Percentiles rank a stretch among this genome's conserved stretches.
phyloP scores from a whole-genome alignment of 35 echinoderm and acorn worm genomes.

The Apostichopus japonicus region DNA sequence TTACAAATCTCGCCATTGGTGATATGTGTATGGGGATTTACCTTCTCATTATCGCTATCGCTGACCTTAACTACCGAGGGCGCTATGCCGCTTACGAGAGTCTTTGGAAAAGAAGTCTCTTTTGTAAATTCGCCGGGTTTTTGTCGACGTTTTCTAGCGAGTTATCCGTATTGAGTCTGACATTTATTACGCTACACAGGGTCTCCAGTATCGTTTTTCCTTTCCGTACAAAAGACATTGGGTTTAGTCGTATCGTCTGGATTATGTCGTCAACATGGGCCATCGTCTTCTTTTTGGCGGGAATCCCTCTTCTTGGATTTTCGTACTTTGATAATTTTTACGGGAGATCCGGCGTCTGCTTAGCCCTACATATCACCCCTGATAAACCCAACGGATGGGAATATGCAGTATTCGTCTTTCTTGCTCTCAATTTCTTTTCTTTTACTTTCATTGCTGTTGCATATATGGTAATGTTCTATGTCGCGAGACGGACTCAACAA shows the following conservation, averaged over 20 bases:
- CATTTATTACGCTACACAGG: slow-evolving; percentile 91
- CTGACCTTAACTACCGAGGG: slow-evolving; percentile 82
- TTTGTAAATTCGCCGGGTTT: slow-evolving; percentile 93
- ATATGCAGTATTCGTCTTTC: slow-evolving; percentile 90
- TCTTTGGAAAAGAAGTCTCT: slow-evolving; percentile 58
- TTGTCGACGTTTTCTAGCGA: slow-evolving; percentile 98
- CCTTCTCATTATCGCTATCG: slow-evolving; percentile 89
- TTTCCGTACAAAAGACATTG: slow-evolving; percentile 95
- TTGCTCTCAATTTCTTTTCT: slow-evolving; percentile 82
- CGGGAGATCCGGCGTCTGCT: slow-evolving; percentile 88
- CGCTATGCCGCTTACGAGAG: slow-evolving; percentile 77
- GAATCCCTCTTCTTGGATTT: slow-evolving; percentile 68
- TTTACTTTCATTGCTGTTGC: slow-evolving; percentile 83
- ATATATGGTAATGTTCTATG: slow-evolving; percentile 93
- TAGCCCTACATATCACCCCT: slow-evolving; percentile 89
- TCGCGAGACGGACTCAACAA: slow-evolving; percentile 86
- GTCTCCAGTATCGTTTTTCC: slow-evolving; percentile 90
- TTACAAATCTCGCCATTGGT: slow-evolving; percentile 93
- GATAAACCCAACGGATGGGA: slow-evolving; percentile 88
- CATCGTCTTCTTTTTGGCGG: slow-evolving; percentile 71
- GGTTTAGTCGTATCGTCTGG: slow-evolving; percentile 74
- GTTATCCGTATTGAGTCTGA: slow-evolving; percentile 92
- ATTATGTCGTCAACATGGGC: slow-evolving; percentile 83
- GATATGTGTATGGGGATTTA: slow-evolving; percentile 97
- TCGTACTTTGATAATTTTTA: slow-evolving; percentile 94